Evolutionary conservation across 2,797 vertebrate species (phyloP).

Genomic region (Acomys russatus): DNA sequence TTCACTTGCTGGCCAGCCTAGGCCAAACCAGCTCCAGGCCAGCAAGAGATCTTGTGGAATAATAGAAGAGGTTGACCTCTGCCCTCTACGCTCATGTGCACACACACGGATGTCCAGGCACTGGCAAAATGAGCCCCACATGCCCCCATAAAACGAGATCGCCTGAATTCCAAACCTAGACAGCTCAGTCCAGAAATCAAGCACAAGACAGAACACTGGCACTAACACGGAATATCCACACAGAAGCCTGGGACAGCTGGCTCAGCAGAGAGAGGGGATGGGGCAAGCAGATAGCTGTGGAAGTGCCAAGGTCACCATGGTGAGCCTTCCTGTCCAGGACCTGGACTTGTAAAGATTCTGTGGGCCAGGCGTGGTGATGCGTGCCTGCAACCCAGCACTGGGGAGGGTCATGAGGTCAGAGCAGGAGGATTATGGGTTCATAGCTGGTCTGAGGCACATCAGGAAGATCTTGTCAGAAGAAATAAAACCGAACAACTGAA

Average conservation of each 20-base stretch:
- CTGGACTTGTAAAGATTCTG: neutral
- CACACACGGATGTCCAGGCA: neutral
- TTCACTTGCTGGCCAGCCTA: neutral
- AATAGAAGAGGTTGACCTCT: neutral
- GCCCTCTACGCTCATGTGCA: neutral
- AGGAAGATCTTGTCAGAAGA: neutral
- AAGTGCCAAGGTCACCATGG: neutral
- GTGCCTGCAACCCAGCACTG: no score
- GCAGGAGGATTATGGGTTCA: no score
- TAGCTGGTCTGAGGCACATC: neutral
- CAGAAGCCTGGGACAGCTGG: neutral
- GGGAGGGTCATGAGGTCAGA: no score
- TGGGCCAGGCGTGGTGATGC: neutral
- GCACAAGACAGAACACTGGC: no score
- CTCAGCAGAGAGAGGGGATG: fast-evolving
- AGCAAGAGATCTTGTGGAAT: neutral
- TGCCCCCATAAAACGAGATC: neutral
- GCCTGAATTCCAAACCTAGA: neutral
- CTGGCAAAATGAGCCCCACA: neutral
- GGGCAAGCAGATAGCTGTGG: neutral
- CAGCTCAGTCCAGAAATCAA: neutral
- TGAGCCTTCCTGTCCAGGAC: neutral
- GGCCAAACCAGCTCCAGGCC: neutral
- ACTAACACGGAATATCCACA: no score
- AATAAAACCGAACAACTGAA: neutral